Conservation (phyloP, 2,888 invertebrate species). For the Caenorhabditis panamensis region DNA sequence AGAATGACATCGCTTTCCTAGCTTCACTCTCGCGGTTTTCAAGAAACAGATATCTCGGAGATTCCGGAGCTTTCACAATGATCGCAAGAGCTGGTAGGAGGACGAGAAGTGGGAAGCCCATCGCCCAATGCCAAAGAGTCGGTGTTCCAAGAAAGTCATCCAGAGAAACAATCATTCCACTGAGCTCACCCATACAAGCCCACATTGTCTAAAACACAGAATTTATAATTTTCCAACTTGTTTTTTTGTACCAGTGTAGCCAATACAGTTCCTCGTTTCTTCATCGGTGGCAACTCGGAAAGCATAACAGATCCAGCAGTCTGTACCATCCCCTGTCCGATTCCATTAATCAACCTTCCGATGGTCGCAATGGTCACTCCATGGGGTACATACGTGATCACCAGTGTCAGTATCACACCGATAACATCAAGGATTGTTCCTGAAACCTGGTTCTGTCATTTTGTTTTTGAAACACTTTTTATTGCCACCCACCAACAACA, state of each 20-base stretch:
- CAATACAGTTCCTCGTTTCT: slow-evolving; percentile 72
- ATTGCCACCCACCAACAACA: slow-evolving; percentile 54
- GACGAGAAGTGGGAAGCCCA: slow-evolving; percentile 70
- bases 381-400: slow-evolving; percentile 67
- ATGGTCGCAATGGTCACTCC: slow-evolving; percentile 70
- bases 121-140: slow-evolving; percentile 71
- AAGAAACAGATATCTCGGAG: slow-evolving; percentile 74
- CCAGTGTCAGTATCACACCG: slow-evolving; percentile 71
- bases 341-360: slow-evolving; percentile 77
- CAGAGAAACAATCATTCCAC: slow-evolving; percentile 75
- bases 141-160: slow-evolving; percentile 69
- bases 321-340: slow-evolving; percentile 77
- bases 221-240: not conserved
- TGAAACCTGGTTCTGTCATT: slow-evolving; percentile 13
- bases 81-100: slow-evolving; percentile 69
- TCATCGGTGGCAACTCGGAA: slow-evolving; percentile 73
- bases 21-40: slow-evolving; percentile 68
- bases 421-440: slow-evolving; percentile 72
- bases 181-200: slow-evolving; percentile 77
- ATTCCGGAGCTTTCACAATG: slow-evolving; percentile 73
- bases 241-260: slow-evolving; percentile 69
- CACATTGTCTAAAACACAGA: slow-evolving; percentile 74
- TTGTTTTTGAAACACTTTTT: not conserved
- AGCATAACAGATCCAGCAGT: slow-evolving; percentile 77
- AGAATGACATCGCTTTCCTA: slow-evolving; percentile 68